A percentile compares a stretch with the other conserved stretches of the same genome.
phyloP scores from a whole-genome alignment of 2,797 vertebrate species.

The Parotocinclus haroldoi region DNA sequence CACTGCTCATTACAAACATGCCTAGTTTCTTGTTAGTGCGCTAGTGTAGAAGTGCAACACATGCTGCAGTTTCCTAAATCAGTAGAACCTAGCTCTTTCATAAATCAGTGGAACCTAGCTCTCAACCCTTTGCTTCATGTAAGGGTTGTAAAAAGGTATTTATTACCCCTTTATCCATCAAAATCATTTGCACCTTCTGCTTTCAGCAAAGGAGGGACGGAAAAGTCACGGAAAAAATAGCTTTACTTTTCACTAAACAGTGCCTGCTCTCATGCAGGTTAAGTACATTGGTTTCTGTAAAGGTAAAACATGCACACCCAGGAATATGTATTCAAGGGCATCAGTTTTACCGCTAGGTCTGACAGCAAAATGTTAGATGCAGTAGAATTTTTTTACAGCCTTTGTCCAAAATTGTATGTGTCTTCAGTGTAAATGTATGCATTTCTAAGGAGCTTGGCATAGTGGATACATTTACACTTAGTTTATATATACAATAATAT shows the following conservation, averaged over 20 bases:
- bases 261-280: slow-evolving; percentile 10
- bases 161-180: slow-evolving; percentile 32
- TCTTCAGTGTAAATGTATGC: too few relatives aligned
- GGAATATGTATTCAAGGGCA: slow-evolving; percentile 26
- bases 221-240: slow-evolving; percentile 26
- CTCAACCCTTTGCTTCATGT: slow-evolving; percentile 24
- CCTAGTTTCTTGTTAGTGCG: too few relatives aligned
- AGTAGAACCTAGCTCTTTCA: too few relatives aligned
- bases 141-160: slow-evolving; percentile 29
- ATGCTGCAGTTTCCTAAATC: too few relatives aligned
- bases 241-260: slow-evolving; percentile 25
- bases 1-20: too few relatives aligned
- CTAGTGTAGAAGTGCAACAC: too few relatives aligned
- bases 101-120: slow-evolving; percentile 18
- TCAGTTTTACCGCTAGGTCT: slow-evolving; percentile 3
- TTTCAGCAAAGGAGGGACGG: slow-evolving; percentile 18
- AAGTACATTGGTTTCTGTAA: slow-evolving; percentile 25
- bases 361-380: too few relatives aligned
- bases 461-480: too few relatives aligned
- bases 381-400: too few relatives aligned
- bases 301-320: slow-evolving; percentile 30
- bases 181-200: slow-evolving; percentile 22
- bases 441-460: too few relatives aligned
- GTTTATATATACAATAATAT: too few relatives aligned
- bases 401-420: too few relatives aligned